Evolutionary conservation across 53 echinoderm and acorn worm species (phyloP).

Genomic region (Apostichopus leukothele): DNA sequence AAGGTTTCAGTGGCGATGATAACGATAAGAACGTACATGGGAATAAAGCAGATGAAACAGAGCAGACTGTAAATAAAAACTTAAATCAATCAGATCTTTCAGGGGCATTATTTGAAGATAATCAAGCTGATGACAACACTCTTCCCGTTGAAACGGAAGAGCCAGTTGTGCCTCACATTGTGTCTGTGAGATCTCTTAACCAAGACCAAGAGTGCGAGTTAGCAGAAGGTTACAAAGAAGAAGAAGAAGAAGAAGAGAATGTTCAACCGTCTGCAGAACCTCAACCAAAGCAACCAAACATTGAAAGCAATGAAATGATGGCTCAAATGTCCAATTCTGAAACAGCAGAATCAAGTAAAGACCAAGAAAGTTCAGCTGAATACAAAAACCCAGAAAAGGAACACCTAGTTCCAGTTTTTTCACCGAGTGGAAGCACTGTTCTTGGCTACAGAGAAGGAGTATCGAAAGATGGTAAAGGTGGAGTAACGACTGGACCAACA

Average conservation of each 20-base stretch:
- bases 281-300: background rate
- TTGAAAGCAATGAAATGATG: background rate
- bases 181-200: slow-evolving; percentile 43
- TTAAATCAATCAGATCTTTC: slow-evolving; percentile 29
- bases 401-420: slow-evolving; percentile 16
- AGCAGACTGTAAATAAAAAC: background rate
- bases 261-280: background rate
- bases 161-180: slow-evolving; percentile 42
- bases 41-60: background rate
- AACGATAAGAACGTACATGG: slow-evolving; percentile 4
- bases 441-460: slow-evolving; percentile 35
- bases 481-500: background rate
- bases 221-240: background rate
- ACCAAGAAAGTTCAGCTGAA: background rate
- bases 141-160: slow-evolving; percentile 9
- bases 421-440: slow-evolving; percentile 42
- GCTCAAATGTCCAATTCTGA: background rate
- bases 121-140: background rate
- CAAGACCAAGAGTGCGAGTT: background rate
- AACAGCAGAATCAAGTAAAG: background rate
- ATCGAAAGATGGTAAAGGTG: background rate
- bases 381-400: background rate
- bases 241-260: background rate
- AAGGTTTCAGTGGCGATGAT: slow-evolving; percentile 24
- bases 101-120: slow-evolving; percentile 7